These are phyloP conservation scores for Autographa gamma DNA, from an alignment of 2,888 invertebrate species.

Conservation along the genomic window DNA sequence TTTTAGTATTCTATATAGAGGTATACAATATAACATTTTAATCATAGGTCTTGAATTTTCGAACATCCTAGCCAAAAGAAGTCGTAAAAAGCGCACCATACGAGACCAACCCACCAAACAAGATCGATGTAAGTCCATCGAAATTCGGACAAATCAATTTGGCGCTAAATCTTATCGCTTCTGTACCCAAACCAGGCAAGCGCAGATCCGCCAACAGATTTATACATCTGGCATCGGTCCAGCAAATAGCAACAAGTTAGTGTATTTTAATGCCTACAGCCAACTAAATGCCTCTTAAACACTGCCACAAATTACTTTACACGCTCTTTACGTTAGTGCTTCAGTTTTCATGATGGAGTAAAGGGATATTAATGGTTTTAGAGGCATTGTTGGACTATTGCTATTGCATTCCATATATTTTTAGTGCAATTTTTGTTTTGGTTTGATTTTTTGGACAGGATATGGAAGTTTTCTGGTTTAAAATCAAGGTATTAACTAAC, in stretches of 20 bases:
- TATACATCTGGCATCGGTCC: slow-evolving; percentile 58
- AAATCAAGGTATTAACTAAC: too few species aligned
- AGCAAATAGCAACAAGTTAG: slow-evolving; percentile 60
- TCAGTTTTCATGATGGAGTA: slow-evolving; percentile 31
- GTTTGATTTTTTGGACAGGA: too few species aligned
- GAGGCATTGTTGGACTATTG: neutral
- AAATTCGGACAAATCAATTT: slow-evolving; percentile 6
- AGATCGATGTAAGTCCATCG: neutral
- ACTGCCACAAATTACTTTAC: slow-evolving; percentile 51
- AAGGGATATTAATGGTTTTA: slow-evolving; percentile 11
- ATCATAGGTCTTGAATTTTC: too few species aligned
- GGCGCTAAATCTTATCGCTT: slow-evolving; percentile 23
- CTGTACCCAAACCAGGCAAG: slow-evolving; percentile 31
- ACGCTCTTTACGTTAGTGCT: slow-evolving; percentile 37
- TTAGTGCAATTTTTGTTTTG: too few species aligned
- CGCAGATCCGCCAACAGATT: slow-evolving; percentile 49
- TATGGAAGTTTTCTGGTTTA: too few species aligned
- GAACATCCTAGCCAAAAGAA: too few species aligned
- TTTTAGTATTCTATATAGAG: too few species aligned
- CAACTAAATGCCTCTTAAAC: slow-evolving; percentile 54
- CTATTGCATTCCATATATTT: neutral
- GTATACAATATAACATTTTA: too few species aligned
- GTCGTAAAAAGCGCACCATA: neutral
- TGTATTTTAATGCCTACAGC: slow-evolving; percentile 58
- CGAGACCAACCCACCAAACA: neutral